Evolutionary conservation across 2,113 vertebrate species (phyloP).

Genomic region (Bubo blakistoni): DNA sequence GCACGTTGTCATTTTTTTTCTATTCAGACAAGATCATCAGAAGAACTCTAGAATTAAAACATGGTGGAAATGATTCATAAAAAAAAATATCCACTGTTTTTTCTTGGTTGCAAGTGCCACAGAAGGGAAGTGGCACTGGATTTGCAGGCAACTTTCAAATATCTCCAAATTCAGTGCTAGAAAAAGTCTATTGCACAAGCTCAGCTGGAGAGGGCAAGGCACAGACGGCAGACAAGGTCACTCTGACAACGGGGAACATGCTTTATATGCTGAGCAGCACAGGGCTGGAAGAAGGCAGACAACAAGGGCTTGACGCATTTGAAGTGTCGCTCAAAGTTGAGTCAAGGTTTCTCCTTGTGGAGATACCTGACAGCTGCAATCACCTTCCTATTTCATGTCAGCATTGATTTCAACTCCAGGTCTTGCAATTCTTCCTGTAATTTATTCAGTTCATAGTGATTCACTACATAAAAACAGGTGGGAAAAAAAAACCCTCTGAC

Average conservation of each 20-base stretch:
- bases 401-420: conserved; percentile 1
- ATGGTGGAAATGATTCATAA: conserved; percentile 9
- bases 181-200: background rate
- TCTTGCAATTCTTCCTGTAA: conserved; percentile 11
- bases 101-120: background rate
- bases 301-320: conserved; percentile 51
- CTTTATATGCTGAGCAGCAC: conserved; percentile 59
- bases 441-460: conserved; percentile 28
- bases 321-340: conserved; percentile 54
- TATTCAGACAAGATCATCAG: background rate
- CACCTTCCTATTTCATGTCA: conserved; percentile 42
- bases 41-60: background rate
- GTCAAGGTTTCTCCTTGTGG: conserved; percentile 62
- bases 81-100: background rate
- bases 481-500: background rate
- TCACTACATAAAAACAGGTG: background rate
- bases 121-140: background rate
- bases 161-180: background rate
- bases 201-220: conserved; percentile 62
- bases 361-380: conserved; percentile 50
- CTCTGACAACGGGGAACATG: conserved; percentile 48
- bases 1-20: background rate
- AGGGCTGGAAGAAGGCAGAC: conserved; percentile 41
- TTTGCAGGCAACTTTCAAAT: conserved; percentile 7
- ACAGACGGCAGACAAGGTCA: conserved; percentile 64